Percentiles rank a stretch among this genome's conserved stretches.
phyloP scores from a whole-genome alignment of 2,113 vertebrate species.

The Myocastor coypus region DNA sequence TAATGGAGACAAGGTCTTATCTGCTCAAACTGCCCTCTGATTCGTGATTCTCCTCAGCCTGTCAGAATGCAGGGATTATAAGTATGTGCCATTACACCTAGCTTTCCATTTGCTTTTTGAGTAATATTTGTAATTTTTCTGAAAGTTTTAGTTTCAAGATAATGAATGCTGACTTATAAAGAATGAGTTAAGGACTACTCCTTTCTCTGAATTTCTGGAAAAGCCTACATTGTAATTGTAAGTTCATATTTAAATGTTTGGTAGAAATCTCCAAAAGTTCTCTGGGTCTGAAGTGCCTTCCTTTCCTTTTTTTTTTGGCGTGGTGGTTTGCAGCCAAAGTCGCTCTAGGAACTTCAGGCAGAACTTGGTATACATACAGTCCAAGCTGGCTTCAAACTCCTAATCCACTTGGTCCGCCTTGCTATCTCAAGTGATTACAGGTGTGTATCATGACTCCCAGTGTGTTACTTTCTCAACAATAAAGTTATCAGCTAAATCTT shows the following conservation, averaged over 20 bases:
- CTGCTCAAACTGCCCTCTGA: not conserved
- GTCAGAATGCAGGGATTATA: not conserved
- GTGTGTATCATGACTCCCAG: not conserved
- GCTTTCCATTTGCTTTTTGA: not conserved
- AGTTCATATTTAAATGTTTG: constrained; percentile 25
- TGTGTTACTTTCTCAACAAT: not conserved
- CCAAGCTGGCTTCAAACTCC: not conserved
- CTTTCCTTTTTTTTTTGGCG: not conserved
- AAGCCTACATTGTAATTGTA: not conserved
- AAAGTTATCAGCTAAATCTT: not conserved
- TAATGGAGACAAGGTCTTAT: not conserved
- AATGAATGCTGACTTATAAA: constrained; percentile 4
- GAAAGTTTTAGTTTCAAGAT: not conserved
- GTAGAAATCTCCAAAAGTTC: not conserved
- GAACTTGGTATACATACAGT: not conserved
- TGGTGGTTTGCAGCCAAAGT: not conserved
- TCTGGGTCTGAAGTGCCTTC: not conserved
- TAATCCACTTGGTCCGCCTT: not conserved
- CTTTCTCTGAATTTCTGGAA: not conserved
- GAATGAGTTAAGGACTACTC: constrained; percentile 11
- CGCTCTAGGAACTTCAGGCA: not conserved
- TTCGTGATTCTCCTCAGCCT: not conserved
- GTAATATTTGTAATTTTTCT: constrained; percentile 1
- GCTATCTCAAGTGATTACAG: not conserved
- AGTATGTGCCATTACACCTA: not conserved